phyloP scores from a whole-genome alignment of 2,797 vertebrate genomes.

The Lacerta viridis region DNA sequence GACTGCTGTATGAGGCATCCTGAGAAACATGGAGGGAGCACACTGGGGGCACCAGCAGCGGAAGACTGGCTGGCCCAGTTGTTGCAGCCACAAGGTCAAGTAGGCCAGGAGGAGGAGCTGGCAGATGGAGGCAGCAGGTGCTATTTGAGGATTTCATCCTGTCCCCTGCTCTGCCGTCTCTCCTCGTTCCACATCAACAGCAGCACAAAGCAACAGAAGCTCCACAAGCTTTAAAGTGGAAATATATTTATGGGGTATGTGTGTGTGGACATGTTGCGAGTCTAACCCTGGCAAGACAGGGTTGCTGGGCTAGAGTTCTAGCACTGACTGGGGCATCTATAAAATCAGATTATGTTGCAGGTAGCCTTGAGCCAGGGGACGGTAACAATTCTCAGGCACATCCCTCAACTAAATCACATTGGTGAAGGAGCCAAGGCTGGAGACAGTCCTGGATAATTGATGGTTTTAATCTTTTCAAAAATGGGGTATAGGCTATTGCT shows the following conservation, averaged over 20 bases:
- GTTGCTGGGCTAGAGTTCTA: not conserved
- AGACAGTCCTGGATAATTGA: too few relatives aligned
- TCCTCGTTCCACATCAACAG: not conserved
- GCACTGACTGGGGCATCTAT: not conserved
- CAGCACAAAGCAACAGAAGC: not conserved
- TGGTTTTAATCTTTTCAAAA: too few relatives aligned
- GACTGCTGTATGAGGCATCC: not conserved
- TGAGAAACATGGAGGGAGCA: not conserved
- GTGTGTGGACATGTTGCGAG: not conserved
- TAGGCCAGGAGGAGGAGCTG: too few relatives aligned
- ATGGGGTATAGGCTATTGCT: too few relatives aligned
- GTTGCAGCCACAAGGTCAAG: not conserved
- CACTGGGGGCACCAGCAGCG: not conserved
- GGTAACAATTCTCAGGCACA: not conserved
- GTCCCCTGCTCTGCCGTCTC: too few relatives aligned
- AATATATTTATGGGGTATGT: not conserved
- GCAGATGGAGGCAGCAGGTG: not conserved
- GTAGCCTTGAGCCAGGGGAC: not conserved
- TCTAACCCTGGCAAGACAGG: not conserved
- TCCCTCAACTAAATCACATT: not conserved
- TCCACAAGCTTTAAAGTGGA: not conserved
- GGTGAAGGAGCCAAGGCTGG: too few relatives aligned
- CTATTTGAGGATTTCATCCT: not conserved
- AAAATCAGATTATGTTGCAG: not conserved
- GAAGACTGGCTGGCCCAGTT: not conserved